Evolutionary conservation across 1,140 invertebrate genomes (phyloP).

Genomic region (Fopius arisanus): DNA sequence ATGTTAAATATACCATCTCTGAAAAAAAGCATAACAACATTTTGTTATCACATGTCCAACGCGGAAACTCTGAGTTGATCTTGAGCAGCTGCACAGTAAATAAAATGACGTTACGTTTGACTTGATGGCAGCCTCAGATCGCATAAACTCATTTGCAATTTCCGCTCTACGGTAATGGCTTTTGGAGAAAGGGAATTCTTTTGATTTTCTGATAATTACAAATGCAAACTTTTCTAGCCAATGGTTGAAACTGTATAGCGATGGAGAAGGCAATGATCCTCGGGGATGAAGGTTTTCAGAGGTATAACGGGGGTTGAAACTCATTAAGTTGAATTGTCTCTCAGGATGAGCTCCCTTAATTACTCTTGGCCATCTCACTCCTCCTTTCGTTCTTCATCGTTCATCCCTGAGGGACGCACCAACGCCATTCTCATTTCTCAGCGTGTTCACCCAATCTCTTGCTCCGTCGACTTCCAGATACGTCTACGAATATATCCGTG

Average conservation of each 20-base stretch:
- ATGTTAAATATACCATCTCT: too few species aligned
- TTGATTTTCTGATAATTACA: neutral
- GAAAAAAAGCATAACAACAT: too few species aligned
- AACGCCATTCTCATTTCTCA: constrained; percentile 7
- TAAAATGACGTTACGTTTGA: neutral
- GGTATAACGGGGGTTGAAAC: constrained; percentile 45
- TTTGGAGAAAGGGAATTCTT: neutral
- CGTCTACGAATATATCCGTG: neutral
- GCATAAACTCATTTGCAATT: neutral
- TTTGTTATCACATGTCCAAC: neutral
- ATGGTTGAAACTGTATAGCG: constrained; percentile 15
- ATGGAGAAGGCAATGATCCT: constrained; percentile 20
- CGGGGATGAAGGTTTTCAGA: constrained; percentile 22
- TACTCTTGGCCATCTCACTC: constrained; percentile 45
- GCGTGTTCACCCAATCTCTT: constrained; percentile 3
- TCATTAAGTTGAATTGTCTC: constrained; percentile 63
- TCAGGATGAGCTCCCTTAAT: constrained; percentile 61
- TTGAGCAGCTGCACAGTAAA: neutral
- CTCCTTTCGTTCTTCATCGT: constrained; percentile 10
- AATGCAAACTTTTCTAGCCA: neutral
- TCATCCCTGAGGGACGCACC: neutral
- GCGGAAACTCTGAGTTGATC: neutral
- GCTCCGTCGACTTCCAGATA: constrained; percentile 21
- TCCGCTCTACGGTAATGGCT: neutral
- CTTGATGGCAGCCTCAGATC: neutral